A percentile compares a stretch with the other conserved stretches of the same genome.
These are phyloP conservation scores for Vultur gryphus DNA, from an alignment of 2,797 vertebrate species.

Conservation along the genomic window DNA sequence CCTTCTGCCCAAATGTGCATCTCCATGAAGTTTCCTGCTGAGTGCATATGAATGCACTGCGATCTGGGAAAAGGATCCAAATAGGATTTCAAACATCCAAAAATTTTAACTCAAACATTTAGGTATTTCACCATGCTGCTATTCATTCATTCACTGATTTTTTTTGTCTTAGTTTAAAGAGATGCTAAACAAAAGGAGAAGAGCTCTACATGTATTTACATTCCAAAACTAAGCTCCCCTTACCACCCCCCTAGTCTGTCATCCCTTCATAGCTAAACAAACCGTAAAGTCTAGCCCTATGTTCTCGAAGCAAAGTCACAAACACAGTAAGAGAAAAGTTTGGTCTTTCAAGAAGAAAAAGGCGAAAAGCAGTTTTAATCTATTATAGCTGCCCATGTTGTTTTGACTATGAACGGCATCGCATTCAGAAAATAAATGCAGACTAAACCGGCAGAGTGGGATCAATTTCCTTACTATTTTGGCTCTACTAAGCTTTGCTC, in stretches of 20 bases:
- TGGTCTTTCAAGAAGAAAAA: slow-evolving; percentile 31
- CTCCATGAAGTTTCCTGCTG: slow-evolving; percentile 80
- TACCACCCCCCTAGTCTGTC: slow-evolving; percentile 76
- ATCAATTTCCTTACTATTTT: slow-evolving; percentile 47
- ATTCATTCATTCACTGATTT: slow-evolving; percentile 81
- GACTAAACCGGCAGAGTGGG: slow-evolving; percentile 2
- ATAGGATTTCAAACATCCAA: slow-evolving; percentile 80
- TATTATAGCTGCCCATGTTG: slow-evolving; percentile 9
- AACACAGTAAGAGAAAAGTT: slow-evolving; percentile 59
- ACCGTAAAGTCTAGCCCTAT: slow-evolving; percentile 73
- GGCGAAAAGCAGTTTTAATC: slow-evolving; percentile 24
- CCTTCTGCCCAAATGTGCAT: slow-evolving; percentile 80
- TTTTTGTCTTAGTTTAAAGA: slow-evolving; percentile 84
- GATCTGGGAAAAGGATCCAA: slow-evolving; percentile 84
- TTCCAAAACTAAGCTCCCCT: slow-evolving; percentile 81
- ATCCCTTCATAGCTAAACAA: slow-evolving; percentile 79
- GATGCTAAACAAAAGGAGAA: slow-evolving; percentile 81
- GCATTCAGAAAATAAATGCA: neutral
- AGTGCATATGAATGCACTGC: slow-evolving; percentile 78
- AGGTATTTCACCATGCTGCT: slow-evolving; percentile 81
- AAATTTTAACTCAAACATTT: slow-evolving; percentile 82
- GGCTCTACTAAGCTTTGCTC: slow-evolving; percentile 9
- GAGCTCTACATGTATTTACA: slow-evolving; percentile 81
- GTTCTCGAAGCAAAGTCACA: slow-evolving; percentile 67
- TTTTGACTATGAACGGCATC: slow-evolving; percentile 37